phyloP scores from a whole-genome alignment of 2,888 invertebrate genomes.

The Chrysina gloriosa region DNA sequence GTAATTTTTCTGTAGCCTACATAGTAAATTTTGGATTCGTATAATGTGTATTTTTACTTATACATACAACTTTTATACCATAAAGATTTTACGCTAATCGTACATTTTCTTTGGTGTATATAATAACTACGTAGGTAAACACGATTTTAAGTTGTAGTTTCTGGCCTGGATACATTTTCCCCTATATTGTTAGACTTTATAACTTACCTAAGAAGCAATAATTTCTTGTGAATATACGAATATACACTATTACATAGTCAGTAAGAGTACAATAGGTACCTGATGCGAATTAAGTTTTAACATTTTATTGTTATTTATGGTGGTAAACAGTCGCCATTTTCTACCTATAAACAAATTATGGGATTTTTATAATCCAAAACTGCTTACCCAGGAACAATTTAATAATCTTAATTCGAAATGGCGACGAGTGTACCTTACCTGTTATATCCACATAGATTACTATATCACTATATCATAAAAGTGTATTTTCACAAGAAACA shows the following conservation, averaged over 20 bases:
- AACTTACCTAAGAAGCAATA: too few species aligned
- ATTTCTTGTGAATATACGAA: conserved; percentile 22
- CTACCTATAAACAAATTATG: neutral
- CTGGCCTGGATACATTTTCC: neutral
- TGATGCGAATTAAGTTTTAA: too few species aligned
- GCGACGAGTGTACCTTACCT: too few species aligned
- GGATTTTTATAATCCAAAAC: neutral
- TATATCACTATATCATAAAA: conserved; percentile 2
- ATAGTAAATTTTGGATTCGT: conserved; percentile 10
- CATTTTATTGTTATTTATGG: neutral
- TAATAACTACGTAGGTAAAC: too few species aligned
- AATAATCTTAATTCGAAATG: too few species aligned
- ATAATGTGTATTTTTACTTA: conserved; percentile 7
- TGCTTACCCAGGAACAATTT: too few species aligned
- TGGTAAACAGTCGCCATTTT: neutral
- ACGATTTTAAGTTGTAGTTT: conserved; percentile 11
- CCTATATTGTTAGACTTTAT: neutral
- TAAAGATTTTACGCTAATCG: neutral
- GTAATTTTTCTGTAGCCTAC: conserved; percentile 34
- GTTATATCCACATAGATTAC: neutral
- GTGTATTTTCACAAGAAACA: conserved; percentile 25
- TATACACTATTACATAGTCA: neutral
- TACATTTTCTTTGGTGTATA: conserved; percentile 8
- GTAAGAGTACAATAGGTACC: conserved; percentile 10
- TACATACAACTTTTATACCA: conserved; percentile 28